A percentile compares a stretch with the other conserved stretches of the same genome.
Conservation (phyloP, 2,113 vertebrate genomes). For the Alligator mississippiensis region DNA sequence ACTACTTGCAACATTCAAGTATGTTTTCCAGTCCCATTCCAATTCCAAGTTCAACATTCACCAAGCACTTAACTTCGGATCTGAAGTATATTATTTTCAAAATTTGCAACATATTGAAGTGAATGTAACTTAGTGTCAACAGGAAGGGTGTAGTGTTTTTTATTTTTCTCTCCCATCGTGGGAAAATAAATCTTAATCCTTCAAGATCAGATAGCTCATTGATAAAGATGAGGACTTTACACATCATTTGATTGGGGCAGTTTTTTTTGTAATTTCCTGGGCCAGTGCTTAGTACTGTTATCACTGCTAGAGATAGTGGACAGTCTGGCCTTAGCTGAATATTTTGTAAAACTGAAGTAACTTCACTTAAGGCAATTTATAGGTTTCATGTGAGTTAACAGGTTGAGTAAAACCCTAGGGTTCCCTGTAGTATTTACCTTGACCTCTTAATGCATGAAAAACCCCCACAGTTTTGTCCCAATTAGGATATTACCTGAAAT, state of each 20-base stretch:
- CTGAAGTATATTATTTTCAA: background rate
- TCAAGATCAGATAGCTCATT: background rate
- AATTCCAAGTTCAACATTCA: background rate
- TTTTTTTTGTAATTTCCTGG: too few species aligned
- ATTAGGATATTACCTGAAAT: background rate
- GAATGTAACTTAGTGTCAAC: background rate
- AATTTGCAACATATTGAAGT: background rate
- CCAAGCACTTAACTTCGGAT: background rate
- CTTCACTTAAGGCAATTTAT: background rate
- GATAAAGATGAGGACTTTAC: background rate
- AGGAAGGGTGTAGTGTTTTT: background rate
- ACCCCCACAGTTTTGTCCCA: background rate
- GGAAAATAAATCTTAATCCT: background rate
- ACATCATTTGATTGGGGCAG: background rate
- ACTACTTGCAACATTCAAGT: background rate
- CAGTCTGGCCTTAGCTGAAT: background rate
- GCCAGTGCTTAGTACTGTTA: background rate
- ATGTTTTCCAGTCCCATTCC: background rate
- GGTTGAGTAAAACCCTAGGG: background rate
- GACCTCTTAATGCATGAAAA: background rate
- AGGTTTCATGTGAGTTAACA: background rate
- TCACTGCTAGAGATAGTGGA: background rate
- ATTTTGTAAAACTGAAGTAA: background rate
- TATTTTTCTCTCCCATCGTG: too few species aligned
- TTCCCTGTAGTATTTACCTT: background rate